Evolutionary conservation across 2,113 vertebrate species (phyloP).

Genomic region (Poecilia latipinna): DNA sequence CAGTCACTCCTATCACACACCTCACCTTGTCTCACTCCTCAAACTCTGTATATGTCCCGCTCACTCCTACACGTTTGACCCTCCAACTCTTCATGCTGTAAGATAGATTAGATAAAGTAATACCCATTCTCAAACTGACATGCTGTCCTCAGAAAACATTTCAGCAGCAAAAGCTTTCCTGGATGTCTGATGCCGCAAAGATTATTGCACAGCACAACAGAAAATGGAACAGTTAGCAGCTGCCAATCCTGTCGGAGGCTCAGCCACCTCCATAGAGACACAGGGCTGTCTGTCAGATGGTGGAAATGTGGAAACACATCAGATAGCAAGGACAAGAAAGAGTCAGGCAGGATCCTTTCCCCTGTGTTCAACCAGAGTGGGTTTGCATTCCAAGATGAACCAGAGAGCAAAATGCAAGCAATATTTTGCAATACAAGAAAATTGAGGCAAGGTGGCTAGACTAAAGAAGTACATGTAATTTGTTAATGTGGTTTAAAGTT

Average conservation of each 20-base stretch:
- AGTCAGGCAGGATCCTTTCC: slow-evolving; percentile 16
- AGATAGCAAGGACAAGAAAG: background rate
- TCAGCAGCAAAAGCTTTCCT: slow-evolving; percentile 34
- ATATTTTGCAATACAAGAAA: no score
- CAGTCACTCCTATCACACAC: slow-evolving; percentile 1
- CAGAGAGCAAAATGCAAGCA: no score
- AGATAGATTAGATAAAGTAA: slow-evolving; percentile 8
- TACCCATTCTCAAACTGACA: slow-evolving; percentile 13
- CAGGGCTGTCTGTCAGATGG: slow-evolving; percentile 24
- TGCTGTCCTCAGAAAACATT: slow-evolving; percentile 15
- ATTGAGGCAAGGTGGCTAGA: background rate
- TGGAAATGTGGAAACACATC: slow-evolving; percentile 25
- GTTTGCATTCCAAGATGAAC: background rate
- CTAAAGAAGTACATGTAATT: background rate
- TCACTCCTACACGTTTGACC: background rate
- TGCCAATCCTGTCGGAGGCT: slow-evolving; percentile 53
- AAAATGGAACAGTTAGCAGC: slow-evolving; percentile 34
- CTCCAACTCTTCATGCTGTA: background rate
- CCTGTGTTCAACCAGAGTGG: slow-evolving; percentile 4
- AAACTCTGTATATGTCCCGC: background rate
- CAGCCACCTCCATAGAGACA: slow-evolving; percentile 15
- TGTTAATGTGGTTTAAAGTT: background rate
- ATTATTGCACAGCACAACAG: slow-evolving; percentile 27
- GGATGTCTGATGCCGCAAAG: slow-evolving; percentile 48
- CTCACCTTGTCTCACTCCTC: background rate